Conservation (phyloP, 2,888 invertebrate genomes). For the Keiferia lycopersicella region DNA sequence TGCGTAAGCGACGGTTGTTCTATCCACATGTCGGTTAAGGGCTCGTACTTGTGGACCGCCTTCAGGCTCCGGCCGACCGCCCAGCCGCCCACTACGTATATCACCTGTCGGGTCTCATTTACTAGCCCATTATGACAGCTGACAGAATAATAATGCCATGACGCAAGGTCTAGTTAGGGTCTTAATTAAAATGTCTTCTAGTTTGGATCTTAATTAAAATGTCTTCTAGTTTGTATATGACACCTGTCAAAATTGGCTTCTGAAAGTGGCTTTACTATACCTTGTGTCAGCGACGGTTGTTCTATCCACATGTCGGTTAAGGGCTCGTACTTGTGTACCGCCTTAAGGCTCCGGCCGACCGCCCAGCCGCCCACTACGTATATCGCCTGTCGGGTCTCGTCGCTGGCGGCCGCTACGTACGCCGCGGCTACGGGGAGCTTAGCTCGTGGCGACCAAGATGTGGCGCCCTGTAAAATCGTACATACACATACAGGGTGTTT, state of each 20-base stretch:
- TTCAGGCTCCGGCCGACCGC: conserved; percentile 82
- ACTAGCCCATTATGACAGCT: too few relatives aligned
- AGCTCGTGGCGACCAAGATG: conserved; percentile 32
- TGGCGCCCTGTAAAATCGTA: neutral
- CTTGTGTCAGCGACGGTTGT: conserved; percentile 83
- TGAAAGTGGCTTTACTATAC: conserved; percentile 41
- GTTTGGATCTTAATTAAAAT: too few relatives aligned
- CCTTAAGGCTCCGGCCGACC: conserved; percentile 78
- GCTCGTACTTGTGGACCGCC: conserved; percentile 87
- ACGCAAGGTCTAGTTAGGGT: too few relatives aligned
- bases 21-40: conserved; percentile 83
- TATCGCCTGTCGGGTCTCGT: conserved; percentile 80
- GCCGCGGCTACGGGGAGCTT: conserved; percentile 82
- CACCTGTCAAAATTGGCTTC: neutral
- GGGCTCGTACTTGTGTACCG: conserved; percentile 88
- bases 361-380: conserved; percentile 93
- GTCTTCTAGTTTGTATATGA: neutral
- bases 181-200: too few relatives aligned
- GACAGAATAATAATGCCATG: too few relatives aligned
- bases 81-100: conserved; percentile 87
- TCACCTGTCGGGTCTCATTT: neutral
- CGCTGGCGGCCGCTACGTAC: conserved; percentile 87
- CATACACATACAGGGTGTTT: too few relatives aligned
- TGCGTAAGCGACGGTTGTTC: conserved; percentile 84
- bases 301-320: conserved; percentile 83